Conservation (phyloP, 2,113 vertebrate genomes). For the Eurypyga helias region DNA sequence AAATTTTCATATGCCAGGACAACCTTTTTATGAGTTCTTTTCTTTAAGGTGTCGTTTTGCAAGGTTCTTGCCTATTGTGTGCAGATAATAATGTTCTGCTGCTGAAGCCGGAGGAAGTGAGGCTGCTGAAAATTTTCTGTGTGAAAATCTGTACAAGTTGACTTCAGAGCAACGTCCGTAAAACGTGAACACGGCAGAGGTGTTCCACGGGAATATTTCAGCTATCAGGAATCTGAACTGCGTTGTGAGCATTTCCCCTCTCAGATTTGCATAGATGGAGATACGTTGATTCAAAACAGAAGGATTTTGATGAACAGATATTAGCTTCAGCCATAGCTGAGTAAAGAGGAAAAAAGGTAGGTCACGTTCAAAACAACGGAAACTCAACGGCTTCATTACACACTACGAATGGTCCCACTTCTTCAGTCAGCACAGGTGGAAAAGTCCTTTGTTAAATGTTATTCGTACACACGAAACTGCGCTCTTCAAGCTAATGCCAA, state of each 20-base stretch:
- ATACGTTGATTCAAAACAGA: slow-evolving; percentile 19
- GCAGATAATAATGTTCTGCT: not conserved
- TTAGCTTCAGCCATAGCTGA: slow-evolving; percentile 13
- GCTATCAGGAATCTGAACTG: not conserved
- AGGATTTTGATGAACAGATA: slow-evolving; percentile 36
- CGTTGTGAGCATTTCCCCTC: not conserved
- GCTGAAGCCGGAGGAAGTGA: not conserved
- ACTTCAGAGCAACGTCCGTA: not conserved
- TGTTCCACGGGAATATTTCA: not conserved
- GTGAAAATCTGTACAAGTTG: not conserved
- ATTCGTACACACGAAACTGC: not conserved
- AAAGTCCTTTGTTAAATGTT: not conserved
- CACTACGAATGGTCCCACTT: not conserved
- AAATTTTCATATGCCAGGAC: not conserved
- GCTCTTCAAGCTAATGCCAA: not conserved
- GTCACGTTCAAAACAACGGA: slow-evolving; percentile 40
- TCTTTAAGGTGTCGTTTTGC: not conserved
- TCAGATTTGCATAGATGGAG: not conserved
- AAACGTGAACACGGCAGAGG: not conserved
- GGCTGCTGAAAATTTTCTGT: not conserved
- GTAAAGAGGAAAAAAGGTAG: slow-evolving; percentile 44
- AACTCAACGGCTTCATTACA: slow-evolving; percentile 21
- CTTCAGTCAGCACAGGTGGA: not conserved
- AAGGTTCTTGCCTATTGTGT: not conserved
- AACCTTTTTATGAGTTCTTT: not conserved